Conservation (phyloP, 2,113 vertebrate species). For the Acrocephalus arundinaceus region DNA sequence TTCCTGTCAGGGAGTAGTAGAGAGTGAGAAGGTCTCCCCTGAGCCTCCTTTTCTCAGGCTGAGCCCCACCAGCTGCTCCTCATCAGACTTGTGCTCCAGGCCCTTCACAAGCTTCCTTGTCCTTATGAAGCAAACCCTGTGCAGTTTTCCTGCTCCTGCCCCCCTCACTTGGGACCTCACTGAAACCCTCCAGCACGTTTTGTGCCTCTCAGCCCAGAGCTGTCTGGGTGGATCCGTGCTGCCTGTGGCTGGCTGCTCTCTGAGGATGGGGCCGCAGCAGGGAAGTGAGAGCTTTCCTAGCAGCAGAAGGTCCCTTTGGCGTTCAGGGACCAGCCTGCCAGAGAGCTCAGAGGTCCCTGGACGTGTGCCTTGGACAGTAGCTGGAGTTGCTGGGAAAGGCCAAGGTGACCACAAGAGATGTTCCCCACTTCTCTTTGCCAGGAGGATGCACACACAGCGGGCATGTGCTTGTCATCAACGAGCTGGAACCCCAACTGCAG, state of each 20-base stretch:
- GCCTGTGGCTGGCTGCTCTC: not conserved
- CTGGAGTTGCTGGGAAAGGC: not conserved
- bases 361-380: not conserved
- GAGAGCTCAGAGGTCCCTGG: not conserved
- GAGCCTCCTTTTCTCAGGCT: not conserved
- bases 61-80: not conserved
- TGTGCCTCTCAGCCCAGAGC: not conserved
- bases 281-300: not conserved
- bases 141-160: not conserved
- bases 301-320: not conserved
- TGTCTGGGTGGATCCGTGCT: not conserved
- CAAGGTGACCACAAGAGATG: not conserved
- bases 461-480: not conserved
- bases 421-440: not conserved
- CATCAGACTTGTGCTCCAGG: not conserved
- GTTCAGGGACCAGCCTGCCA: not conserved
- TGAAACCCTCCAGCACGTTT: not conserved
- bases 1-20: not conserved
- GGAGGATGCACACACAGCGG: rapidly evolving
- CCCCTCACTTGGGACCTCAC: not conserved
- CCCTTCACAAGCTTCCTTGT: not conserved
- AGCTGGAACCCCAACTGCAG: not conserved
- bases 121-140: rapidly evolving
- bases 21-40: not conserved
- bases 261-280: not conserved